A percentile compares a stretch with the other conserved stretches of the same genome.
phyloP scores from a whole-genome alignment of 2,113 vertebrate species.

The Oostethus manadensis region DNA sequence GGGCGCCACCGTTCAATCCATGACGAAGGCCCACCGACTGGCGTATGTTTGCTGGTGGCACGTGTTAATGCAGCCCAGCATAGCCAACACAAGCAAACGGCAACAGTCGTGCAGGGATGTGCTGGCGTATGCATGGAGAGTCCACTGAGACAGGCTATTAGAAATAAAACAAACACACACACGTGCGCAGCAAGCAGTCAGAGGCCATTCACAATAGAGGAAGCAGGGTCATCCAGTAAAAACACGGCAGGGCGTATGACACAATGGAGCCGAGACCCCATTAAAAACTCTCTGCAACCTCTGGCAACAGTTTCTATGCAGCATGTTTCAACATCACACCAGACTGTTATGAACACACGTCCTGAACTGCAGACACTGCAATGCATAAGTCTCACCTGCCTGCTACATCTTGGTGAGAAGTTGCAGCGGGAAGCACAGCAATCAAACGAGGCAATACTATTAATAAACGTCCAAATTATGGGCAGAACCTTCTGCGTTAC shows the following conservation, averaged over 20 bases:
- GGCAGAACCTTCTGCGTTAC: neutral
- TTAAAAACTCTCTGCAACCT: conserved; percentile 6
- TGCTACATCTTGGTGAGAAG: too few relatives aligned
- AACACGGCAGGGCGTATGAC: conserved; percentile 19
- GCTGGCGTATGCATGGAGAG: too few relatives aligned
- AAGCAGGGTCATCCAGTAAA: conserved; percentile 44
- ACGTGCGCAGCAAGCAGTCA: neutral
- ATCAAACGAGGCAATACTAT: neutral
- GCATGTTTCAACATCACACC: too few relatives aligned
- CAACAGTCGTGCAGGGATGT: too few relatives aligned
- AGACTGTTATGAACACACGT: too few relatives aligned
- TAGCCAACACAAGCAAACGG: too few relatives aligned
- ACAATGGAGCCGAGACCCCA: conserved; percentile 14
- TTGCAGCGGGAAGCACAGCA: neutral
- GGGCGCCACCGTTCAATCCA: conserved; percentile 25
- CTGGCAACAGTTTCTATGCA: too few relatives aligned
- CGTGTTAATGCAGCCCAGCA: too few relatives aligned
- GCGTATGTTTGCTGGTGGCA: neutral
- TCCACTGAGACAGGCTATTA: too few relatives aligned
- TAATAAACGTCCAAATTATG: neutral
- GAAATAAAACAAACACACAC: neutral
- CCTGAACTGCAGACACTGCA: too few relatives aligned
- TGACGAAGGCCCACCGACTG: neutral
- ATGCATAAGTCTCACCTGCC: too few relatives aligned
- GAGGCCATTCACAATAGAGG: conserved; percentile 28